A percentile compares a stretch with the other conserved stretches of the same genome.
Evolutionary conservation across 2,888 invertebrate species (phyloP).

Genomic region (Mythimna albipuncta): DNA sequence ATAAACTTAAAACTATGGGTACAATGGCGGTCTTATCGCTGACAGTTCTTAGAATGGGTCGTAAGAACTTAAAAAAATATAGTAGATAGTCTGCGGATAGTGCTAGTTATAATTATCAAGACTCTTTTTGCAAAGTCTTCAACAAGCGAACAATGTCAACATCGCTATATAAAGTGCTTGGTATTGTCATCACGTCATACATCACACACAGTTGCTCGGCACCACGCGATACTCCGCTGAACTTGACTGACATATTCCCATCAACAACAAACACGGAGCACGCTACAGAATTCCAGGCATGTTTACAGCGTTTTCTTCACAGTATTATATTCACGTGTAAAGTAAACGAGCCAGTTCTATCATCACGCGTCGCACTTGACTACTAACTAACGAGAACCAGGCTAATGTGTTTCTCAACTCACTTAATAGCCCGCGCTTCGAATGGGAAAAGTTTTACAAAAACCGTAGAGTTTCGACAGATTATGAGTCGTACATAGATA

Average conservation of each 20-base stretch:
- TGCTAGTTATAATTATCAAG: too few relatives aligned
- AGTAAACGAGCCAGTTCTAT: conserved; percentile 26
- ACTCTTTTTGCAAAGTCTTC: neutral
- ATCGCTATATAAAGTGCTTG: neutral
- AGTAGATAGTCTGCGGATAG: too few relatives aligned
- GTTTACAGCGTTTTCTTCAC: conserved; percentile 11
- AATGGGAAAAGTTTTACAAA: conserved; percentile 52
- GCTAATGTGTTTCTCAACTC: conserved; percentile 60
- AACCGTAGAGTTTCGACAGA: conserved; percentile 51
- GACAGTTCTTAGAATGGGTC: too few relatives aligned
- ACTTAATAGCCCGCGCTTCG: conserved; percentile 33
- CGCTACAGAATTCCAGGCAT: conserved; percentile 22
- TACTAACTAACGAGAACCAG: conserved; percentile 54
- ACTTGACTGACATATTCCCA: conserved; percentile 5
- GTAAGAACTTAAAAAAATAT: too few relatives aligned
- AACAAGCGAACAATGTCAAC: neutral
- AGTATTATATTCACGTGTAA: conserved; percentile 31
- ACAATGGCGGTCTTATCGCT: too few relatives aligned
- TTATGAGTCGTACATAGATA: conserved; percentile 51
- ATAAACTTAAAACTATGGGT: too few relatives aligned
- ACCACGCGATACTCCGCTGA: neutral
- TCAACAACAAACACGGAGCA: conserved; percentile 17
- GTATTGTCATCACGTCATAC: neutral
- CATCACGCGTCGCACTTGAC: conserved; percentile 33
- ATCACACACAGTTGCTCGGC: neutral